Evolutionary conservation across 2,113 vertebrate genomes (phyloP).

Genomic region (Hippocampus abdominalis): DNA sequence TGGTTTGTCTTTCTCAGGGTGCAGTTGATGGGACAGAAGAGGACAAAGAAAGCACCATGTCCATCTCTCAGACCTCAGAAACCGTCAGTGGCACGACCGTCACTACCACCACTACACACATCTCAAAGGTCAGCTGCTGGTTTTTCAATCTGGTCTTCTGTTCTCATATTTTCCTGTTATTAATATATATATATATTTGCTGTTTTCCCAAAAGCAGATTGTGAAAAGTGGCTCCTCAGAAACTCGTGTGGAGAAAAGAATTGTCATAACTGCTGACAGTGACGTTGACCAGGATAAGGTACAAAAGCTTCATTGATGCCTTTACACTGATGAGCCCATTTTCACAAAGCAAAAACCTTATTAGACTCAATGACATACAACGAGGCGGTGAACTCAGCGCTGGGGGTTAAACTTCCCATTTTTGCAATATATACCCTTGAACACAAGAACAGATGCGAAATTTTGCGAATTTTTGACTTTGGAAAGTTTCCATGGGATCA

Average conservation of each 20-base stretch:
- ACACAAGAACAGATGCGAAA: too few species aligned
- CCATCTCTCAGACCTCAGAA: conserved; percentile 83
- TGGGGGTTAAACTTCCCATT: too few species aligned
- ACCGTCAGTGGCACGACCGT: conserved; percentile 70
- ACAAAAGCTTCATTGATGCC: background rate
- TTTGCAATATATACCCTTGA: too few species aligned
- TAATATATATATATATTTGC: background rate
- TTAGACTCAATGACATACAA: background rate
- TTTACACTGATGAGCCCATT: background rate
- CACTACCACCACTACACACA: conserved; percentile 90
- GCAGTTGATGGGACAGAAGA: conserved; percentile 74
- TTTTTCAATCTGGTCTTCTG: background rate
- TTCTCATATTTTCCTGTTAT: background rate
- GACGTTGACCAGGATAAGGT: conserved; percentile 89
- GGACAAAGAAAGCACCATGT: conserved; percentile 74
- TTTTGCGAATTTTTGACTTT: too few species aligned
- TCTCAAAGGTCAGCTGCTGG: conserved; percentile 82
- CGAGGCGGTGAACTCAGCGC: too few species aligned
- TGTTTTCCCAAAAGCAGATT: conserved; percentile 65
- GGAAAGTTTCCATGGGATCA: too few species aligned
- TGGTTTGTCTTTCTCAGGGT: conserved; percentile 61
- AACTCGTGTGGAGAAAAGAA: conserved; percentile 91
- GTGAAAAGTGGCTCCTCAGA: conserved; percentile 89
- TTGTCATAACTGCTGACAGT: conserved; percentile 88
- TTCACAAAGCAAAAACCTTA: background rate